Base-by-base conservation (phyloP, 2,888 invertebrate species). In the Ptilodon capucinus region DNA sequence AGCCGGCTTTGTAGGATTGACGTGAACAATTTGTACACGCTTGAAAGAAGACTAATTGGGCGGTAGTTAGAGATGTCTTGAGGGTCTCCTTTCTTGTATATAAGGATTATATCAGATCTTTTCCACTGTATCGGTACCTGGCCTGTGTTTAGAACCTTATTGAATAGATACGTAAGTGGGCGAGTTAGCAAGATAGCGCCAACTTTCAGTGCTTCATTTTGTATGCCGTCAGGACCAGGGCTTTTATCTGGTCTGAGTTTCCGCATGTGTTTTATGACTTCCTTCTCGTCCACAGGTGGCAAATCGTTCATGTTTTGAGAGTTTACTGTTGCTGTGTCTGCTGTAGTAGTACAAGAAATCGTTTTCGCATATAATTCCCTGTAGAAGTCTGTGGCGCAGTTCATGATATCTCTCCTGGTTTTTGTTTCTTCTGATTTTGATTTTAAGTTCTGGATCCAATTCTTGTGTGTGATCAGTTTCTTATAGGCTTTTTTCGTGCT, bases 151-250 rank as follows among this genome's bases (percentile, higher is more conserved):
- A 49, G 17, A n/a, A 42, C 30, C 39, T 42, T 46, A 18, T 61
- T 60, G 34, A 64, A 60, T 28, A 61, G 25, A 36, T 49, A 9
- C 6, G 54, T n/a, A n/a, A n/a, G n/a, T n/a, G n/a, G n/a, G n/a
- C n/a, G 18, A 0, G 36, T 18, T 48, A 64, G 32, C 8, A 55
- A 36, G 4, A 45, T 32, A 34, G 40, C 39, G 4, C 57, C 60
- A n/a, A 28, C 2, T 53, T 57, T 62, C 8, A 64, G 28, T 3
- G 46, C 46, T 42, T 62, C 61, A 43, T 61, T 64, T 40, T 38
- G 38, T 36, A 61, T 45, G 11, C 49, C 53, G 21, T 61, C 61
- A 1, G 59, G 53, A 0, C 58, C 59, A 9, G 60, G 57, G 38
- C 48, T 56, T 52, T 17, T 43, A n/a, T n/a, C n/a, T n/a, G n/a